Conservation (phyloP, 1,140 invertebrate genomes). For the Drosophila virilis region DNA sequence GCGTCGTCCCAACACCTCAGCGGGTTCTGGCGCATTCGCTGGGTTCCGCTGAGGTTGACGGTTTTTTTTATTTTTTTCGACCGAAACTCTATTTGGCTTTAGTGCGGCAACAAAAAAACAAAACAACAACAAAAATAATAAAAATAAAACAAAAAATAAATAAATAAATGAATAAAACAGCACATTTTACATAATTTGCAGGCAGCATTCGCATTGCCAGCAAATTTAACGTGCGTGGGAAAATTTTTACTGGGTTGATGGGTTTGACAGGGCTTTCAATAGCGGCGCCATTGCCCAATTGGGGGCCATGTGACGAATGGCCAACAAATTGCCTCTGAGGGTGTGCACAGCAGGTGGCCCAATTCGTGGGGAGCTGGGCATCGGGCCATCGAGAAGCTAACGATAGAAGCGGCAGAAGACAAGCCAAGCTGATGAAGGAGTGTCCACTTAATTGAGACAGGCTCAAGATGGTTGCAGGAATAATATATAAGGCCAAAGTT, state of each 20-base stretch:
- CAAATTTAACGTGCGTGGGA: constrained; percentile 69
- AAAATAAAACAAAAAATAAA: constrained; percentile 1
- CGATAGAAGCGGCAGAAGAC: constrained; percentile 31
- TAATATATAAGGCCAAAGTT: not conserved
- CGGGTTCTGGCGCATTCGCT: constrained; percentile 1
- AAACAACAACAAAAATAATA: constrained; percentile 15
- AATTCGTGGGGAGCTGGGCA: not conserved
- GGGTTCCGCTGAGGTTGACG: constrained; percentile 49
- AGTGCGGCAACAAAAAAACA: constrained; percentile 28
- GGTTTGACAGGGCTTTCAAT: constrained; percentile 31
- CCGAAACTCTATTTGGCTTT: constrained; percentile 48
- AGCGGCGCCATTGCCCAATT: constrained; percentile 60
- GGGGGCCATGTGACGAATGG: constrained; percentile 19
- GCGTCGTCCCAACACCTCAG: constrained; percentile 48
- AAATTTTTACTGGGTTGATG: constrained; percentile 55
- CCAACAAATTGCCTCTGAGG: constrained; percentile 32
- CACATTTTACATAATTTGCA: constrained; percentile 74
- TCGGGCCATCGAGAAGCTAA: constrained; percentile 2
- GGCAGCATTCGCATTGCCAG: constrained; percentile 44
- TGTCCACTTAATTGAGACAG: constrained; percentile 31
- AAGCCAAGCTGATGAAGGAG: constrained; percentile 37
- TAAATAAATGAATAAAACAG: constrained; percentile 50
- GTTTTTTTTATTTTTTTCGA: constrained; percentile 46
- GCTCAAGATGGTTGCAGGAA: not conserved
- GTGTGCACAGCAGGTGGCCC: constrained; percentile 38